Base-by-base conservation (phyloP, 2,888 invertebrate species). In the Epinotia demarniana region DNA sequence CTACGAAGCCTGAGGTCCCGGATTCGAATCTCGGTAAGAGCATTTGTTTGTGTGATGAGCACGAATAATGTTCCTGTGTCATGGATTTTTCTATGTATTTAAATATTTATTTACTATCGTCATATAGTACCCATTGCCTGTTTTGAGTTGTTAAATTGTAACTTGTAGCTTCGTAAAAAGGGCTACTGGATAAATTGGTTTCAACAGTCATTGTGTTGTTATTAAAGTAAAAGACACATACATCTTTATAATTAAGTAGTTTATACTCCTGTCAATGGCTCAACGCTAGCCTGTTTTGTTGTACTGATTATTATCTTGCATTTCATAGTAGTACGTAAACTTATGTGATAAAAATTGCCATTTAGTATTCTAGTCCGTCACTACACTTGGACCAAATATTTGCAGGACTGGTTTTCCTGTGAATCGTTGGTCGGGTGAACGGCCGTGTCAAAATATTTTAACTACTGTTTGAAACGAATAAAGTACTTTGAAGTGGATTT, bases 391-490 rank as follows among this genome's bases (percentile, higher is more conserved):
- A 11, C 53, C 53, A 49, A 58, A 9, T 18, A 70, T 69, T 69
- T 9, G 6, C 11, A 58, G 12, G 6, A 68, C 58, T 58, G 8
- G 0, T 67, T 27, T 19, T 72, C 46, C n/a, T 64, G 39, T 3
- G 8, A 53, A 68, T 63, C 18, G 16, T 57, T 66, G 62, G 49
- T 60, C 64, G 61, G 18, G 76, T 62, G 61, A 76, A 80, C 84
- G 83, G 80, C 80, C 62, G n/a, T 79, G 78, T 79, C 77, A 77
- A 77, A 71, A 72, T 74, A 78, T 81, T 79, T 75, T 75, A 75
- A 78, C 79, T 64, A 78, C 77, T 82, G 80, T 81, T 83, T 64
- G 79, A 79, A 80, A 75, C 60, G 81, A 80, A 83, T 82, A 83
- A 78, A 77, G 67, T 77, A 75, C 75, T 75, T 66, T 71, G 23